Evolutionary conservation across 2,797 vertebrate genomes (phyloP).

Genomic region (Aplochiton taeniatus): DNA sequence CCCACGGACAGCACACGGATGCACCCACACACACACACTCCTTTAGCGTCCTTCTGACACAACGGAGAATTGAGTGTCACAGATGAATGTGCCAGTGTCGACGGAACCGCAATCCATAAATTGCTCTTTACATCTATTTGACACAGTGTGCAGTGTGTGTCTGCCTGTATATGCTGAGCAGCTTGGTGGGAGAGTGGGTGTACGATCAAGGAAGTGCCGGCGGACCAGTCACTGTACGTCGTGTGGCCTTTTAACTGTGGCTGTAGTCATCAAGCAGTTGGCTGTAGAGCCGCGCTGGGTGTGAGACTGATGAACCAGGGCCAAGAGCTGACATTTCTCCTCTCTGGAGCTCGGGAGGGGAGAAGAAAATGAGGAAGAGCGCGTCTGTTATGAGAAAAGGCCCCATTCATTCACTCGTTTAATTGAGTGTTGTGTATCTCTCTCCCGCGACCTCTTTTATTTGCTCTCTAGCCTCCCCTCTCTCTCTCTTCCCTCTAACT

Average conservation of each 20-base stretch:
- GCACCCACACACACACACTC: not conserved
- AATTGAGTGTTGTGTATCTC: constrained; percentile 73
- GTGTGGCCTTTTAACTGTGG: constrained; percentile 47
- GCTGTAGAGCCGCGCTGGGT: constrained; percentile 34
- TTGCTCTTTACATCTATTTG: not conserved
- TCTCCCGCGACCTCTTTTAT: constrained; percentile 66
- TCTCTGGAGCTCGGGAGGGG: constrained; percentile 42
- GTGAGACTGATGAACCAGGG: constrained; percentile 60
- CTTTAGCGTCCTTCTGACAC: not conserved
- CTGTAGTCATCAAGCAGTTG: constrained; percentile 50
- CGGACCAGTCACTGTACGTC: no score
- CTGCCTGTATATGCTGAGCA: no score
- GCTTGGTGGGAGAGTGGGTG: no score
- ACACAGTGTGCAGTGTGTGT: not conserved
- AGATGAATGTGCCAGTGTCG: not conserved
- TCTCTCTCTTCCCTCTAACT: constrained; percentile 52
- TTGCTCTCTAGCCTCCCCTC: constrained; percentile 2
- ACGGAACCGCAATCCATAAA: not conserved
- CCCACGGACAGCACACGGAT: not conserved
- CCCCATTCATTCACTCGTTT: constrained; percentile 69
- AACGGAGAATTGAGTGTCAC: not conserved
- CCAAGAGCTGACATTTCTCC: constrained; percentile 57
- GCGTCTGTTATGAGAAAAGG: constrained; percentile 69
- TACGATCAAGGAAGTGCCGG: no score
- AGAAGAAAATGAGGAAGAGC: constrained; percentile 32